phyloP scores from a whole-genome alignment of 2,888 invertebrate genomes.

The Stramonita haemastoma region DNA sequence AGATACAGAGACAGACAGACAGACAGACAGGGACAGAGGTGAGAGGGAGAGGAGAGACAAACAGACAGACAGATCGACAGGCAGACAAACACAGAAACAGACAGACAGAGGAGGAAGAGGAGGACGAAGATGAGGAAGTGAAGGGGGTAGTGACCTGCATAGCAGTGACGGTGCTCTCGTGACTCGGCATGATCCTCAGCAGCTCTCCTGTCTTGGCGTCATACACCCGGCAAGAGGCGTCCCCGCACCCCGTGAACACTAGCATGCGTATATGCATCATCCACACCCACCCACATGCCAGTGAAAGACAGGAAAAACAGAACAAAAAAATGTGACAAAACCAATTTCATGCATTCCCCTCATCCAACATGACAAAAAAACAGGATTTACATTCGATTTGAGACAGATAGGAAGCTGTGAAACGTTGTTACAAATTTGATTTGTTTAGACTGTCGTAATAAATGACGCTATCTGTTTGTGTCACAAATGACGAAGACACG shows the following conservation, averaged over 20 bases:
- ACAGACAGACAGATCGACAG: no score
- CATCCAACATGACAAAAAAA: no score
- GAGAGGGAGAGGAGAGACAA: no score
- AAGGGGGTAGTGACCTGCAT: constrained; percentile 72
- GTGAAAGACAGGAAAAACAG: background rate
- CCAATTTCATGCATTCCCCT: background rate
- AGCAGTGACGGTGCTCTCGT: constrained; percentile 77
- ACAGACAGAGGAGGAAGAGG: no score
- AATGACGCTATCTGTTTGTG: background rate
- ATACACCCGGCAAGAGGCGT: constrained; percentile 76
- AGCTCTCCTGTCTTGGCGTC: constrained; percentile 79
- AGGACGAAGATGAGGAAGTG: background rate
- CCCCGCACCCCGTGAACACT: constrained; percentile 79
- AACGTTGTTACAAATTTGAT: no score
- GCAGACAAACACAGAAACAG: no score
- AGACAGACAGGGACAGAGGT: no score
- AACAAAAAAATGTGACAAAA: background rate
- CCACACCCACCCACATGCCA: background rate
- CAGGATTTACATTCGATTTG: background rate
- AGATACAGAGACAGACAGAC: no score
- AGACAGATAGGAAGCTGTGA: background rate
- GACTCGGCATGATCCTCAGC: constrained; percentile 76
- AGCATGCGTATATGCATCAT: background rate
- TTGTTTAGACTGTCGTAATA: no score
- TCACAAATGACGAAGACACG: no score